These are phyloP conservation scores for Gymnoscopelus microlampas DNA, from an alignment of 2,797 vertebrate genomes.

Conservation along the genomic window DNA sequence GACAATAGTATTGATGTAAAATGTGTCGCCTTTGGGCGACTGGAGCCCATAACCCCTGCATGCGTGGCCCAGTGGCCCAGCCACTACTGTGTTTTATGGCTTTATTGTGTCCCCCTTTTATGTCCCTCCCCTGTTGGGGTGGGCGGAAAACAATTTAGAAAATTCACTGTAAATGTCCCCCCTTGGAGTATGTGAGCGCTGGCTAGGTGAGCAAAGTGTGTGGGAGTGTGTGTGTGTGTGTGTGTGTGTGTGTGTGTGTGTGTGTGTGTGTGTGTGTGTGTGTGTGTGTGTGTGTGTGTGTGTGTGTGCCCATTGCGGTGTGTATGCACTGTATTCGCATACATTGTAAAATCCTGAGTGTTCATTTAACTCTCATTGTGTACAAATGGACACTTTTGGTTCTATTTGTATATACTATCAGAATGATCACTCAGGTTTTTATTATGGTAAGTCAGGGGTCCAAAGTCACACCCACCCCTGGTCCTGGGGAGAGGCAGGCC, in stretches of 20 bases:
- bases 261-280: conserved; percentile 22
- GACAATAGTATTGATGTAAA: conserved; percentile 83
- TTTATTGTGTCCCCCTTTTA: conserved; percentile 82
- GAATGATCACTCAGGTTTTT: too few relatives aligned
- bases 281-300: conserved; percentile 18
- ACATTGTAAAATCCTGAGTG: conserved; percentile 49
- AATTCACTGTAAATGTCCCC: conserved; percentile 72
- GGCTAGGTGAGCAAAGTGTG: conserved; percentile 2
- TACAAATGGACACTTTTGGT: background rate
- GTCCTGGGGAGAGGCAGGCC: conserved; percentile 36
- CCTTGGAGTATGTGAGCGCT: too few relatives aligned
- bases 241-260: conserved; percentile 17
- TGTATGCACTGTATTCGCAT: conserved; percentile 28
- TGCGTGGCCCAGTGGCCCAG: conserved; percentile 78
- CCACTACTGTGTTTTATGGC: conserved; percentile 78
- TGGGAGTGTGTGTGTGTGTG: conserved; percentile 22
- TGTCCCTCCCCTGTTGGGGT: conserved; percentile 67
- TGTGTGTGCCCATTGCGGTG: conserved; percentile 24
- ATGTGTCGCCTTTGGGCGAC: conserved; percentile 82
- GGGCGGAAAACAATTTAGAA: conserved; percentile 76
- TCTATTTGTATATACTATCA: too few relatives aligned
- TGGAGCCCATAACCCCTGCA: conserved; percentile 70
- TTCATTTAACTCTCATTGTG: background rate
- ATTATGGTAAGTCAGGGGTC: conserved; percentile 67
- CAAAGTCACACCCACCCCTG: conserved; percentile 39